Percentiles rank a stretch among this genome's conserved stretches.
Evolutionary conservation across 2,797 vertebrate genomes (phyloP).

Genomic region (Todus mexicanus): DNA sequence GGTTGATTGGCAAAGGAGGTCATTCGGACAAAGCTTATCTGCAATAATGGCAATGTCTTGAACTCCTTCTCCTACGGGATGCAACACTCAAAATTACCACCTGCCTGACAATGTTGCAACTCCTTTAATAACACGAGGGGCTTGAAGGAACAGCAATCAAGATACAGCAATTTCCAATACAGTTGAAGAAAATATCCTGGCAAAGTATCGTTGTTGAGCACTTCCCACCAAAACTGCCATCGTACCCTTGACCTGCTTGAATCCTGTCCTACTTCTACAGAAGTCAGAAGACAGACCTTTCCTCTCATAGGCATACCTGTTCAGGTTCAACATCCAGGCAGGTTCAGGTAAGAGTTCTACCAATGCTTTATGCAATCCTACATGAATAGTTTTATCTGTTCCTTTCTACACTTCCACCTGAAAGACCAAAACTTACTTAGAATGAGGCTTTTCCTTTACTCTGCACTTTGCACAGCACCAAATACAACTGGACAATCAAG

Average conservation of each 20-base stretch:
- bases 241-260: neutral
- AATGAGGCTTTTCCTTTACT: neutral
- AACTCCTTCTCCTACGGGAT: neutral
- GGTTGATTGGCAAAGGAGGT: neutral
- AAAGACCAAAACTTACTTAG: neutral
- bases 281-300: neutral
- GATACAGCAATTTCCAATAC: neutral
- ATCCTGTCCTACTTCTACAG: neutral
- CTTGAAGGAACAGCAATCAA: neutral
- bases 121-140: neutral
- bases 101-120: neutral
- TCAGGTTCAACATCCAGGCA: neutral
- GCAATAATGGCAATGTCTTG: neutral
- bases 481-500: neutral
- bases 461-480: neutral
- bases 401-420: neutral
- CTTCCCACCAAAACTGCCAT: neutral
- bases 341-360: neutral
- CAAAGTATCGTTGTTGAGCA: neutral
- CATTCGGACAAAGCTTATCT: neutral
- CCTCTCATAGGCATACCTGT: rapidly evolving
- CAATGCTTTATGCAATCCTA: rapidly evolving
- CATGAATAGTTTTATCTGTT: neutral
- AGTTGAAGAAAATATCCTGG: neutral
- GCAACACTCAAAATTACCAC: neutral